Evolutionary conservation across 2,113 vertebrate genomes (phyloP), one percentile per base, ranked within the genome.

Genomic region (Limnothrissa miodon): DNA sequence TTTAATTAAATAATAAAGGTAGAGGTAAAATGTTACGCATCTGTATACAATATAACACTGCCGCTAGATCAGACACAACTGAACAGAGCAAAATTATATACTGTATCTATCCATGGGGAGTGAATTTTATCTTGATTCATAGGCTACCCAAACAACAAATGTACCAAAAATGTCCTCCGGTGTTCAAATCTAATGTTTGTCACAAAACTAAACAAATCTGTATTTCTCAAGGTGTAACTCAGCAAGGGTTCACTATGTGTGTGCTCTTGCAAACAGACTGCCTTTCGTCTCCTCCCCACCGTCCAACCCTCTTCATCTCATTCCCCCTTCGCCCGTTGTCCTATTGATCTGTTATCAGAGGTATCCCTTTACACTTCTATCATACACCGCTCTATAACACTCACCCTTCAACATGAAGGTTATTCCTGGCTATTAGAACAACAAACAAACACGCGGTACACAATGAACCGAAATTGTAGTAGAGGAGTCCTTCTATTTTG

Each of bases 401-500:
- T 83, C 85, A 78, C 87, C 83, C 85, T 87, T 86, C 86, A 81
- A 78, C 80, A 82, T 83, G 84, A 91, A 91, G 88, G 86, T 90
- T 88, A 79, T 42, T 56, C 53, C 78, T 66, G 45, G 66, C 85
- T 66, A 83, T 80, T 81, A 80, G 66, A 80, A 81, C 66, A 15
- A 81, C 45, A 80, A 29, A 83, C 74, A 48, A 59, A 42, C 33
- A 80, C 39, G 79, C 48, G 45, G 17, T 39, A 44, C 23, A 36
- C 66, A n/a, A 33, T 44, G 78, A 13, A 66, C 53, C 23, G 45
- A 82, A 82, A 86, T 81, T 85, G 74, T 56, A 70, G 45, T 56
- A 53, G 17, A 79, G 45, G 78, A 78, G 45, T 81, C 44, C 51
- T 45, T 25, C 81, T 79, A 66, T 85, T 80, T 86, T 21, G 21